A percentile compares a stretch with the other conserved stretches of the same genome.
Conservation (phyloP, 2,797 vertebrate species). For the Anolis apletophallus region DNA sequence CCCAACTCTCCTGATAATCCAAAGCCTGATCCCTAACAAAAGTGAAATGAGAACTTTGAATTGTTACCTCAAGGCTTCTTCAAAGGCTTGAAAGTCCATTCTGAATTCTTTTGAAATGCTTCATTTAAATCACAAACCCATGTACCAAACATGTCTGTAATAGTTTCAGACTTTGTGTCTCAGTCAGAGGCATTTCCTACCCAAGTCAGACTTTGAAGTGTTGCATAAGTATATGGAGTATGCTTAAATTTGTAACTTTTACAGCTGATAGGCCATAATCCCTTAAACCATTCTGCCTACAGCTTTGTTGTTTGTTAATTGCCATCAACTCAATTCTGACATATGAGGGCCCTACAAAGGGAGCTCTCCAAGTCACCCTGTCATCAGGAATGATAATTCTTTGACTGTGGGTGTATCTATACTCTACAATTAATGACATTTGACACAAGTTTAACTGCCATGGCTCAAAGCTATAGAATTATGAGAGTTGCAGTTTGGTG, state of each 20-base stretch:
- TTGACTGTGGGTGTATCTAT: too few relatives aligned
- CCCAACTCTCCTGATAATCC: not conserved
- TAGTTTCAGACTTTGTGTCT: slow-evolving; percentile 31
- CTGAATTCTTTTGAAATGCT: slow-evolving; percentile 36
- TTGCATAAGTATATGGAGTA: slow-evolving; percentile 31
- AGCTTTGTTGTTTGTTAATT: too few relatives aligned
- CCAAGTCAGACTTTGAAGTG: slow-evolving; percentile 34
- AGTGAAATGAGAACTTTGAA: slow-evolving; percentile 49
- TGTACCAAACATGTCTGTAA: slow-evolving; percentile 17
- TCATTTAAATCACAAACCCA: slow-evolving; percentile 35
- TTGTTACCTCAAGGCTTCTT: slow-evolving; percentile 18
- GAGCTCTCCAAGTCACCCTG: too few relatives aligned
- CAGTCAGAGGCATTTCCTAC: slow-evolving; percentile 38
- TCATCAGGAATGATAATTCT: too few relatives aligned
- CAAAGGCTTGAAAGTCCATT: slow-evolving; percentile 10
- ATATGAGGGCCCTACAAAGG: too few relatives aligned
- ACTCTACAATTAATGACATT: too few relatives aligned
- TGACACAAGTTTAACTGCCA: too few relatives aligned
- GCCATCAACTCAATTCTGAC: too few relatives aligned
- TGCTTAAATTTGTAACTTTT: slow-evolving; percentile 35
- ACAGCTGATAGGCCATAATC: slow-evolving; percentile 39
- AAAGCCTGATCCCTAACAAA: slow-evolving; percentile 26
- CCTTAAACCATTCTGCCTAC: slow-evolving; percentile 34
- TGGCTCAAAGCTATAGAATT: too few relatives aligned
- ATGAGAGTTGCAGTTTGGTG: too few relatives aligned